Base-by-base conservation (phyloP, 1,140 invertebrate species). In the Littorina saxatilis region DNA sequence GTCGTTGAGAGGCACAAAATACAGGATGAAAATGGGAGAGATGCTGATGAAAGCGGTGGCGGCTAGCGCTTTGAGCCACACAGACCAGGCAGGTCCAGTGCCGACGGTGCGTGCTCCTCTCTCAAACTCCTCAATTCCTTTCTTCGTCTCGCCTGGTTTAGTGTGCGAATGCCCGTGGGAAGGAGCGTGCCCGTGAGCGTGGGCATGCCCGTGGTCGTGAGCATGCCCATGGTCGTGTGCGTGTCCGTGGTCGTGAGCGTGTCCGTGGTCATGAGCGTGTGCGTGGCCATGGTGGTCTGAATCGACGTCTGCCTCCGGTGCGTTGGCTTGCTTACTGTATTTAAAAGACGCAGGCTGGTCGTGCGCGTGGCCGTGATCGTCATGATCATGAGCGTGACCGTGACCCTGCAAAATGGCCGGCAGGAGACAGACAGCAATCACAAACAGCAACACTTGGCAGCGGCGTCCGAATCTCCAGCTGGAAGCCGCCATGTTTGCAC, bases 41-140 rank as follows among this genome's bases (percentile, higher is more conserved):
- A 96, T 94, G 92, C 98, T 99, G 86, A 99, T 99, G 55, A 98
- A 93, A 15, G 98, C 88, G 0, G 98, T 99, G 1, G 98, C 97
- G 15, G 95, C 87, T 2, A 93, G 75, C 27, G 91, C 90, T 83
- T 92, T 86, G 13, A 92, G 55, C 90, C 91, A 92, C 17, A 92
- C 75, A 35, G 88, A 83, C 11, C 82, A 35, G 32, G 79, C 85
- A 52, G 74, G 83, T 50, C 40, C 29, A 32, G 23, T 66, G 35
- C 35, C 58, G 29, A n/a, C 43, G 5, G n/a, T n/a, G 23, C n/a
- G 76, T n/a, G 20, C 23, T 43, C 63, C 74, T 32, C 39, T 52
- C 15, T 80, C 77, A 40, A 82, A 79, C 35, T 76, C 5, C 55
- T 75, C 43, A 15, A 70, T 72, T 70, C 52, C 39, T 63, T 61